Base-by-base conservation (phyloP, 2,113 vertebrate species). In the Leucoraja erinaceus region DNA sequence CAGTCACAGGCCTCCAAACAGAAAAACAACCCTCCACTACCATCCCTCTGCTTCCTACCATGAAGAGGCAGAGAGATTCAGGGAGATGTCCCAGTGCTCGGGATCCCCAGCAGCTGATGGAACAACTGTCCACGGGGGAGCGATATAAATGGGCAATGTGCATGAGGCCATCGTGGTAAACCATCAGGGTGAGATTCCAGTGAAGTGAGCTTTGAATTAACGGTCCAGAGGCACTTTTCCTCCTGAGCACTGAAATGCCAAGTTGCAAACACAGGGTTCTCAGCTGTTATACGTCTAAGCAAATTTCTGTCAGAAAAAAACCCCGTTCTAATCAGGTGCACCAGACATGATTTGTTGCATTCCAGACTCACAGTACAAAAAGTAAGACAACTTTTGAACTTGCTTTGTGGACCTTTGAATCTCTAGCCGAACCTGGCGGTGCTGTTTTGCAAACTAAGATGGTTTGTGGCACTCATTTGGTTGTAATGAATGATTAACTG, bases 401-500 rank as follows among this genome's bases (percentile, higher is more conserved):
- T 68, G 20, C 3, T 61, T 84, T n/a, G 18, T 25, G 33, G 10
- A 16, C 77, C 12, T 16, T 3, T 68, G 9, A 61, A 70, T 90
- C 63, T 47, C 3, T 18, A 47, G 16, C 33, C 31, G 22, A 72
- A 91, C 4, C 20, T 28, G 22, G 8, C 12, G 33, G 1, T 25
- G 5, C 20, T 47, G 68, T 20, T 72, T 72, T 72, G 33, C 38
- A 68, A 72, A 47, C 31, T 0, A 38, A 10, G 20, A 47, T 18
- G 11, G 31, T 88, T 74, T 91, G 20, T 54, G 47, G 28, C 25
- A 25, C 22, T 54, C 68, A 72, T 25, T 91, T 4, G 11, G n/a
- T 54, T 68, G 20, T 12, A 72, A 72, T 72, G 70, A 91, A 91
- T 91, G 68, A 91, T 74, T 91, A 91, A 72, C 68, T 54, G 14